Evolutionary conservation across 2,113 vertebrate species (phyloP).

Genomic region (Otis tarda): DNA sequence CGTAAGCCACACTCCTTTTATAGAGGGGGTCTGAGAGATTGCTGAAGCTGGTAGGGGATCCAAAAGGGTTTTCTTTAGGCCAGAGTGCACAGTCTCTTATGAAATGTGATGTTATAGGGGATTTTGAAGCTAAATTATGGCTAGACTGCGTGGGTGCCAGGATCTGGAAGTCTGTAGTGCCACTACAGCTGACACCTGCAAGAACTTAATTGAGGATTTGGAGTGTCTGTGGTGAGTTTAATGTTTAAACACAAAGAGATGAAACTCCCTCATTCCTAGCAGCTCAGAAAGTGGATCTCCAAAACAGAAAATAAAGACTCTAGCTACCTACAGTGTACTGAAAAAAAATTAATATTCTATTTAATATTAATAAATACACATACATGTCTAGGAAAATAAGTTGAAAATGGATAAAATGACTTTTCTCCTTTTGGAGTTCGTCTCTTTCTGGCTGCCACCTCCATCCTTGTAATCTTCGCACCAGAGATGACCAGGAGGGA

Average conservation of each 20-base stretch:
- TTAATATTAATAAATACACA: not conserved
- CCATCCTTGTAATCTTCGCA: not conserved
- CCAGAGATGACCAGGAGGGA: not conserved
- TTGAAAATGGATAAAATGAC: not conserved
- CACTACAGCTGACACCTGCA: conserved; percentile 22
- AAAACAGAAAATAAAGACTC: not conserved
- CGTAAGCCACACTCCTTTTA: not conserved
- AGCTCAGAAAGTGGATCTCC: not conserved
- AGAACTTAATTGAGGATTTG: not conserved
- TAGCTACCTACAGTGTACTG: not conserved
- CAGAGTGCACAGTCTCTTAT: rapidly evolving
- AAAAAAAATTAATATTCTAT: not conserved
- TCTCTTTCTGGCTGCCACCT: not conserved
- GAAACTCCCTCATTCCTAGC: not conserved
- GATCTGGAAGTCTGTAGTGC: not conserved
- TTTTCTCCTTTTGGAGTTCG: not conserved
- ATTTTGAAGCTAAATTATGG: not conserved
- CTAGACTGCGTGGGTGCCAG: not conserved
- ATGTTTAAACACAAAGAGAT: conserved; percentile 22
- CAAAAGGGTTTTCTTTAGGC: not conserved
- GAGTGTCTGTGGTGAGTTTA: not conserved
- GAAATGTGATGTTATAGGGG: not conserved
- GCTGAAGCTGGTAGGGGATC: not conserved
- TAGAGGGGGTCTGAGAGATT: not conserved
- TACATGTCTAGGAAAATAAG: not conserved